Percentiles rank a stretch among this genome's conserved stretches.
These are phyloP conservation scores for Notoglanidium macrostoma DNA, from an alignment of 2,797 vertebrate species.

Conservation along the genomic window DNA sequence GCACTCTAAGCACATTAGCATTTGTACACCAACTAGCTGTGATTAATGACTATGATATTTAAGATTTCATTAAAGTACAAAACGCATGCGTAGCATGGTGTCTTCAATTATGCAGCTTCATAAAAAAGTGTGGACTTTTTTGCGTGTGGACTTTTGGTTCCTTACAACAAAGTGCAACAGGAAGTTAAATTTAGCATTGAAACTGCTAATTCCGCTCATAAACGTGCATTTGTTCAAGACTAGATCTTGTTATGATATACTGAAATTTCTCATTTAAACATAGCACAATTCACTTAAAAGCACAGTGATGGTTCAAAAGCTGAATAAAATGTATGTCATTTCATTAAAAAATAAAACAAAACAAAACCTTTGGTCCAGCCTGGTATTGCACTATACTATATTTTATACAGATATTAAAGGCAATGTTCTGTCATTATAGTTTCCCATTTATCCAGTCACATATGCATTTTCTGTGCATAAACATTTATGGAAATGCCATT, in stretches of 20 bases:
- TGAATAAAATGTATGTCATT: neutral
- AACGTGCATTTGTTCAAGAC: neutral
- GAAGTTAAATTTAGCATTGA: neutral
- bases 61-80: neutral
- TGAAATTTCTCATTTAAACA: neutral
- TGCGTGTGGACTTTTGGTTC: neutral
- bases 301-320: neutral
- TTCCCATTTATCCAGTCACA: neutral
- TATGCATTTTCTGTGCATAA: neutral
- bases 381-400: slow-evolving; percentile 4
- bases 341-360: neutral
- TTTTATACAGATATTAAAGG: neutral
- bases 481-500: neutral
- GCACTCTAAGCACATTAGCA: neutral
- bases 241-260: neutral
- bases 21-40: neutral
- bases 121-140: neutral
- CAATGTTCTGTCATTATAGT: neutral
- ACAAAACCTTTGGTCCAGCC: neutral
- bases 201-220: neutral
- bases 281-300: neutral
- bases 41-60: neutral
- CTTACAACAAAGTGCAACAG: neutral
- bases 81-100: neutral
- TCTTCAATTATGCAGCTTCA: neutral